A percentile compares a stretch with the other conserved stretches of the same genome.
phyloP scores from a whole-genome alignment of 2,888 invertebrate species.

The Ophion slaviceki region DNA sequence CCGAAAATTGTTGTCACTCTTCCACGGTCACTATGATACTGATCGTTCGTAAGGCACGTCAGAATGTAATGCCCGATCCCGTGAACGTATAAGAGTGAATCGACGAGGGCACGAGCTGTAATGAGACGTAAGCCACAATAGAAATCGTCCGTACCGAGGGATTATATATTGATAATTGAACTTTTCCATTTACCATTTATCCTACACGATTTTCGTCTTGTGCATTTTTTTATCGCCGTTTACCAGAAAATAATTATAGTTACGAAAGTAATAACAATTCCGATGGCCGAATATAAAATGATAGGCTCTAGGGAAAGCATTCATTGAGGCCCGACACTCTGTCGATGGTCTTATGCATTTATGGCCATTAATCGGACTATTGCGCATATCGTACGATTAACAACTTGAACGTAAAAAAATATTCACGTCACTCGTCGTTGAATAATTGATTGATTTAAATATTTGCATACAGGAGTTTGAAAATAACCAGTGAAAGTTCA shows the following conservation, averaged over 20 bases:
- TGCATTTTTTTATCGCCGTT: too few species aligned
- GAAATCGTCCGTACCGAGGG: constrained; percentile 24
- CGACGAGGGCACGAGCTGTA: constrained; percentile 19
- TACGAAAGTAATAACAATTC: too few species aligned
- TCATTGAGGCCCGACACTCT: too few species aligned
- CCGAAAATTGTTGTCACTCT: constrained; percentile 65
- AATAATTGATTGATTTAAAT: background rate
- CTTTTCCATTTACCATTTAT: background rate
- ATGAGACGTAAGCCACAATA: constrained; percentile 35
- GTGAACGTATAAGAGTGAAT: constrained; percentile 64
- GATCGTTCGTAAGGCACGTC: constrained; percentile 78
- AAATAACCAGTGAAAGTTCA: background rate
- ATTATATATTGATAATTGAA: constrained; percentile 21
- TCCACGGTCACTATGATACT: constrained; percentile 78
- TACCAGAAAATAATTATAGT: too few species aligned
- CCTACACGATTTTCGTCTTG: background rate
- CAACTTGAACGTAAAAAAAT: background rate
- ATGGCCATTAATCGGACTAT: too few species aligned
- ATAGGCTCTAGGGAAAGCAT: too few species aligned
- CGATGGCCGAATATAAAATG: too few species aligned
- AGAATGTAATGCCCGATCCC: constrained; percentile 72
- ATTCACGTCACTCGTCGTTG: too few species aligned
- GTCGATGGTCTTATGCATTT: too few species aligned
- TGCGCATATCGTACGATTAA: background rate
- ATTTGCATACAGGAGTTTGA: background rate